Percentiles rank a stretch among this genome's conserved stretches.
These are phyloP conservation scores for Carassius auratus DNA, from an alignment of 2,113 vertebrate genomes.

Conservation along the genomic window DNA sequence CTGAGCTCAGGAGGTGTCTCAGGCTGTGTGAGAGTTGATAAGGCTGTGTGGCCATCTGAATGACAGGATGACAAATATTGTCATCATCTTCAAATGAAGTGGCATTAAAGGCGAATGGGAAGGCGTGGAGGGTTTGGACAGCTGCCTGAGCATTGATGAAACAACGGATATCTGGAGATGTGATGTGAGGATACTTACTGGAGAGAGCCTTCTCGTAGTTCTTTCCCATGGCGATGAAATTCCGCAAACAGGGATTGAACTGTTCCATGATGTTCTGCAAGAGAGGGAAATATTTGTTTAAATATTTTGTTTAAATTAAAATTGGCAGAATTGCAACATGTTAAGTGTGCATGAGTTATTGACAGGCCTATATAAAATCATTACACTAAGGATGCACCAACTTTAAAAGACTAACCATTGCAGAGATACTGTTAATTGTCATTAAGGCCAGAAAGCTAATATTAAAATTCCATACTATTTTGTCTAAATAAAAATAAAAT, in stretches of 20 bases:
- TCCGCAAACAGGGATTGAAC: conserved; percentile 98
- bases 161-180: conserved; percentile 33
- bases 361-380: not conserved
- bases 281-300: conserved; percentile 53
- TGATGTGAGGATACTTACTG: conserved; percentile 79
- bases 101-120: conserved; percentile 34
- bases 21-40: conserved; percentile 56
- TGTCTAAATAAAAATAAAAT: not conserved
- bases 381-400: not conserved
- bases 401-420: not conserved
- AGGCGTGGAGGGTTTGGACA: conserved; percentile 59
- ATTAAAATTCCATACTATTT: not conserved
- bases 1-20: conserved; percentile 41
- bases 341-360: conserved; percentile 5
- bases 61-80: conserved; percentile 54
- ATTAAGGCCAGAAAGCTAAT: not conserved
- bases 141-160: conserved; percentile 53
- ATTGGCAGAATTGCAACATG: not conserved
- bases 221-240: conserved; percentile 99
- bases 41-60: conserved; percentile 46
- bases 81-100: conserved; percentile 51
- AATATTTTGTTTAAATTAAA: conserved; percentile 5
- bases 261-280: conserved; percentile 97
- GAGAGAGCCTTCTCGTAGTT: conserved; percentile 98
- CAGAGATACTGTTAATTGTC: not conserved